Base-by-base conservation (phyloP, 2,797 vertebrate species). In the Tapera naevia region DNA sequence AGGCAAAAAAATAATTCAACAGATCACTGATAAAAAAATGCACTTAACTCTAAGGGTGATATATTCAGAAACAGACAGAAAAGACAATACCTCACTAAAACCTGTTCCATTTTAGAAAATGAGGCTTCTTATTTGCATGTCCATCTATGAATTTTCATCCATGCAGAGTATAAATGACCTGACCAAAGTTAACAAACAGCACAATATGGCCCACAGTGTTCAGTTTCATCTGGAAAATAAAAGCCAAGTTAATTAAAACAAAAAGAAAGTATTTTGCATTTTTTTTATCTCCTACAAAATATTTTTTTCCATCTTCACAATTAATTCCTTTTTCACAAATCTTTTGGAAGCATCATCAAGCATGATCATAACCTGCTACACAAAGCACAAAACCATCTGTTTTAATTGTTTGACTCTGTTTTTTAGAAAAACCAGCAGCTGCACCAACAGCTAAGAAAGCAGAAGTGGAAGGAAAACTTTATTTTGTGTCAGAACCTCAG, bases 401-500 rank as follows among this genome's bases (percentile, higher is more conserved):
- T 69, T 66, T 93, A 81, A 86, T 91, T 74, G 24, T 80, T 86
- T 97, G 64, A 67, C 78, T 70, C 11, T 91, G 7, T 73, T 92
- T 98, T 97, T 89, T 96, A 99, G 99, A 99, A 93, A 99, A 99
- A 98, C 48, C 97, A 51, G 95, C 97, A 91, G 97, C 95, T 28
- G 97, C 94, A 58, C 97, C 97, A 53, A 86, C 97, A 32, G 94
- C 97, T 80, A 98, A 99, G 96, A 98, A 98, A 91, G 97, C 95
- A 56, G 98, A 98, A 17, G 89, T 98, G 53, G 98, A 98, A 50
- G 98, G 98, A 23, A 98, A 98, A 80, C 98, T 99, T 79, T 99
- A 99, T 95, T 99, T 99, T 74, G 98, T 99, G 17, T 98, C 99
- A 95, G 98, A 99, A 93, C 99, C 99, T 91, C 98, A 98, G 94